Conservation (phyloP, 1,140 invertebrate species). For the Anoplolepis gracilipes region DNA sequence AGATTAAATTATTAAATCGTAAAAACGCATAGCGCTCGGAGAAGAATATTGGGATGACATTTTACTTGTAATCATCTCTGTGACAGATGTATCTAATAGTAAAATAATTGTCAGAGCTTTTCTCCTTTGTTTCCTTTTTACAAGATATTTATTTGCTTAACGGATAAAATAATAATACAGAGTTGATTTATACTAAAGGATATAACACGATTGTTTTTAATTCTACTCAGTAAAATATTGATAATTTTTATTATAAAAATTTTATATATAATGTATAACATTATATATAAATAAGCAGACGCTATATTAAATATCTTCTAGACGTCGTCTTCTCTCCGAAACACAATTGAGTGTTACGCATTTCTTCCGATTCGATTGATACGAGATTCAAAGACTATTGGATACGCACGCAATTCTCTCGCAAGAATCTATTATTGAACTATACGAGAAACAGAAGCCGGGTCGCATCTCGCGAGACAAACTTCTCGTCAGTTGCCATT, state of each 20-base stretch:
- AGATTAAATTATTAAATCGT: neutral
- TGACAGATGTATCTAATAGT: neutral
- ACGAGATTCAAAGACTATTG: neutral
- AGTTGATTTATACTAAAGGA: no score
- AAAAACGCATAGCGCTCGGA: neutral
- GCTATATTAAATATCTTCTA: no score
- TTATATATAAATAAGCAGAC: no score
- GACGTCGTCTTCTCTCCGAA: neutral
- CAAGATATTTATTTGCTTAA: neutral
- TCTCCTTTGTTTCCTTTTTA: neutral
- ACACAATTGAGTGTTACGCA: neutral
- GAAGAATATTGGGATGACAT: neutral
- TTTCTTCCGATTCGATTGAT: neutral
- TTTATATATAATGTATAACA: no score
- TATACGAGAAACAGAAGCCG: conserved; percentile 7
- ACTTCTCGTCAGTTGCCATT: conserved; percentile 6
- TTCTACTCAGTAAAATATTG: neutral
- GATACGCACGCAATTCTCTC: neutral
- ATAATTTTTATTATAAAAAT: neutral
- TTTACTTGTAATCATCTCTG: neutral
- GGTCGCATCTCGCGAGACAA: neutral
- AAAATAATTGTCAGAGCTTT: neutral
- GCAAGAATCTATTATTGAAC: neutral
- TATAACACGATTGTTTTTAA: neutral
- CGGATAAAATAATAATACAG: neutral